phyloP scores from a whole-genome alignment of 2,797 vertebrate genomes.

The Poecilia gillii region DNA sequence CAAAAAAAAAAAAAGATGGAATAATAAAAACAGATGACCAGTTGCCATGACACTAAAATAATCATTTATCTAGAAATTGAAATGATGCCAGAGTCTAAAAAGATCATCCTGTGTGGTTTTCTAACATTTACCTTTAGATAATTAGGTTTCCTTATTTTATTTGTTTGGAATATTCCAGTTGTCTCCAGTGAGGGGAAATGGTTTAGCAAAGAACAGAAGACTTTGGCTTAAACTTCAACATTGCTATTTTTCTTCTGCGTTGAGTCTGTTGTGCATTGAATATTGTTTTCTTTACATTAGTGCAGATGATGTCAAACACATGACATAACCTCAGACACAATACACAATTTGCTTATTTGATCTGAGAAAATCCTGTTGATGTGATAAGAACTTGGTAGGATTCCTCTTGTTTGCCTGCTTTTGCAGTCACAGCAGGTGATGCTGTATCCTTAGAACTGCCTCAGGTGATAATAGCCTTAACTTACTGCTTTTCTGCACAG shows the following conservation, averaged over 20 bases:
- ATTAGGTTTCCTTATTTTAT: neutral
- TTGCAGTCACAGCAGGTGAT: conserved; percentile 7
- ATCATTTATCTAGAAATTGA: neutral
- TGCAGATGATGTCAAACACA: neutral
- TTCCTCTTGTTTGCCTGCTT: neutral
- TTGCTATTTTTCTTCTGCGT: neutral
- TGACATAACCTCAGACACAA: neutral
- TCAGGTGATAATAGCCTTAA: conserved; percentile 6
- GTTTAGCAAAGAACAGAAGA: neutral
- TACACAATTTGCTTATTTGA: neutral
- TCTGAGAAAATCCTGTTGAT: neutral
- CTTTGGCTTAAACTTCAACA: no score
- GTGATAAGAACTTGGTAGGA: neutral
- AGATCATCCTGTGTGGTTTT: neutral
- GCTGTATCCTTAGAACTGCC: conserved; percentile 12
- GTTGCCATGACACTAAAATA: neutral
- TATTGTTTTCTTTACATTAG: neutral
- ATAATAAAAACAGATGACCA: neutral
- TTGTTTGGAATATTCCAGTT: neutral
- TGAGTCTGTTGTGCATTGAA: neutral
- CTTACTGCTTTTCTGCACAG: conserved; percentile 22
- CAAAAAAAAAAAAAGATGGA: neutral
- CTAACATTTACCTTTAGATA: neutral
- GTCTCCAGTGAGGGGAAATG: neutral
- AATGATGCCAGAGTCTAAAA: neutral